These are phyloP conservation scores for Girardia tigrina DNA, from an alignment of 2,888 invertebrate genomes.

Conservation along the genomic window DNA sequence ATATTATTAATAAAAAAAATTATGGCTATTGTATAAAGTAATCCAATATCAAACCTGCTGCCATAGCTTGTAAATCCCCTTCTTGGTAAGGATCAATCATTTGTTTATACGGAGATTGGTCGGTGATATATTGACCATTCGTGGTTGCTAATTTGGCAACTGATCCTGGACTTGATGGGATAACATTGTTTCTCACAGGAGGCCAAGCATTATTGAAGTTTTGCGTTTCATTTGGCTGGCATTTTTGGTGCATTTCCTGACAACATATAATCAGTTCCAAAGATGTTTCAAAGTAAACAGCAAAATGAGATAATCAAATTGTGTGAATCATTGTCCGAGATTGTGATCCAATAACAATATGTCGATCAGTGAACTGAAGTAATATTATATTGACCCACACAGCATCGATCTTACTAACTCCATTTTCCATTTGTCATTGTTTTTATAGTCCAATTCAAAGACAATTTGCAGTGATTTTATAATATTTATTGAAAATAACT, in stretches of 20 bases:
- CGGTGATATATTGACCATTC: neutral
- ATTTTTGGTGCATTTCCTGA: slow-evolving; percentile 23
- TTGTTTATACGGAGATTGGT: slow-evolving; percentile 3
- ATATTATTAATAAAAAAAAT: too few species aligned
- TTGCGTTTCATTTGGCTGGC: neutral
- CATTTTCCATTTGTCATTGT: neutral
- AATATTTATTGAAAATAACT: neutral
- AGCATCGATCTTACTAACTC: neutral
- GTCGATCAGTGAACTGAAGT: neutral
- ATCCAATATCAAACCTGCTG: too few species aligned
- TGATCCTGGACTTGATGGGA: slow-evolving; percentile 12
- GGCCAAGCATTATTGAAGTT: neutral
- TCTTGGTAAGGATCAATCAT: slow-evolving; percentile 14
- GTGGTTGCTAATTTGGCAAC: slow-evolving; percentile 3
- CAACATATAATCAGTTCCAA: slow-evolving; percentile 6
- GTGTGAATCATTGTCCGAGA: neutral
- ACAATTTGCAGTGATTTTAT: slow-evolving; percentile 14
- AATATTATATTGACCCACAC: neutral
- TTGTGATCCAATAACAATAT: neutral
- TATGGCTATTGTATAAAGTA: too few species aligned
- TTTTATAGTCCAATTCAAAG: neutral
- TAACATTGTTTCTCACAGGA: neutral
- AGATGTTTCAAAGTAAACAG: too few species aligned
- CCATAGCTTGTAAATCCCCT: slow-evolving; percentile 10
- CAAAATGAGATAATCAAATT: neutral